phyloP scores from a whole-genome alignment of 2,888 invertebrate genomes.

The Erpobdella octoculata region DNA sequence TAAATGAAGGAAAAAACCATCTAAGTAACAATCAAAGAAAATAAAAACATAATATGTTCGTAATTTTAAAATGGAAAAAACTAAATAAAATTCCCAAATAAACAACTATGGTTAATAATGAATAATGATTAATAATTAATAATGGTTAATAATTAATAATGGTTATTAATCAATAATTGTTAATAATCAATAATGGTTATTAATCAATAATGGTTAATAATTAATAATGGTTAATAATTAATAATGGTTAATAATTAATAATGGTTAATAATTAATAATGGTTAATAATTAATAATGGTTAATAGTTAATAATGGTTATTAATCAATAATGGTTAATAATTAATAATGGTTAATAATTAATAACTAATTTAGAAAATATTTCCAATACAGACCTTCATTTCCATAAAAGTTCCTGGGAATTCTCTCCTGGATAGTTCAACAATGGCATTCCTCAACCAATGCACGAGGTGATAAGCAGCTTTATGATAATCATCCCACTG shows the following conservation, averaged over 20 bases:
- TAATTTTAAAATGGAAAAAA: too few species aligned
- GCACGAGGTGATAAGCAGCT: neutral
- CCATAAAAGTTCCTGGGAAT: neutral
- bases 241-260: neutral
- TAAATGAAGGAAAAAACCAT: too few species aligned
- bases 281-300: neutral
- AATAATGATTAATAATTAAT: too few species aligned
- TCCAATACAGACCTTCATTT: constrained; percentile 6
- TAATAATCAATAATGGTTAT: too few species aligned
- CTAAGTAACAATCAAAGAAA: too few species aligned
- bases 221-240: neutral
- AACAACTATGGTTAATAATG: too few species aligned
- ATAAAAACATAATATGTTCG: too few species aligned
- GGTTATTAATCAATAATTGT: too few species aligned
- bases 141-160: too few species aligned
- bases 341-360: neutral
- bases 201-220: neutral
- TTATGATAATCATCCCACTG: neutral
- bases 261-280: neutral
- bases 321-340: neutral
- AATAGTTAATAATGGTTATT: neutral
- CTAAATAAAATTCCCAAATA: too few species aligned
- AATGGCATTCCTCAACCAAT: neutral
- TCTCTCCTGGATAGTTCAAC: neutral
- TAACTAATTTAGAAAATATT: neutral